A percentile compares a stretch with the other conserved stretches of the same genome.
These are phyloP conservation scores for Sebastolobus alascanus DNA, from an alignment of 2,797 vertebrate genomes.

Conservation along the genomic window DNA sequence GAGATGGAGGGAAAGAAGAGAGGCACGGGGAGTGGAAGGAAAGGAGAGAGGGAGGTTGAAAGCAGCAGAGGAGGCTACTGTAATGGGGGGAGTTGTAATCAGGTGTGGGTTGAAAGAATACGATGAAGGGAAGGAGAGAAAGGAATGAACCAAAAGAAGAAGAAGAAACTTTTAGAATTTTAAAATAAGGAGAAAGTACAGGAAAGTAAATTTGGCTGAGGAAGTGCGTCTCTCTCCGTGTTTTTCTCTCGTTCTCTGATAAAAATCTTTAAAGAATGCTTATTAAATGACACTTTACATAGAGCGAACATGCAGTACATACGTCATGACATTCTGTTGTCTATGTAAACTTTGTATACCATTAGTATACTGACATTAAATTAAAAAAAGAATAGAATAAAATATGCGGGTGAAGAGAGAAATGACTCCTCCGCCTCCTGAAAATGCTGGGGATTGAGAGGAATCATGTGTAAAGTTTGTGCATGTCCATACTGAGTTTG, in stretches of 20 bases:
- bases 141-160: neutral
- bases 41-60: neutral
- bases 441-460: neutral
- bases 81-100: neutral
- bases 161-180: neutral
- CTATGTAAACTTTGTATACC: neutral
- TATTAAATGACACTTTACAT: neutral
- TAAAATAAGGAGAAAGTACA: neutral
- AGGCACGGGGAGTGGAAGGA: constrained; percentile 5
- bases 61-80: constrained; percentile 14
- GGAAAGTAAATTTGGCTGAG: neutral
- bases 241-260: neutral
- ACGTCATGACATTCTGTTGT: neutral
- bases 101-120: neutral
- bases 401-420: neutral
- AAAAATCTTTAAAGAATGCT: neutral
- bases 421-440: neutral
- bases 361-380: neutral
- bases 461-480: neutral
- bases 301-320: neutral
- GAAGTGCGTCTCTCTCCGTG: neutral
- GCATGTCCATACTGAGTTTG: neutral
- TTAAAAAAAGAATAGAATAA: neutral
- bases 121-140: constrained; percentile 1
- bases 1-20: constrained; percentile 17